Percentiles rank a stretch among this genome's conserved stretches.
Evolutionary conservation across 2,888 invertebrate species (phyloP).

Genomic region (Agrotis ipsilon): DNA sequence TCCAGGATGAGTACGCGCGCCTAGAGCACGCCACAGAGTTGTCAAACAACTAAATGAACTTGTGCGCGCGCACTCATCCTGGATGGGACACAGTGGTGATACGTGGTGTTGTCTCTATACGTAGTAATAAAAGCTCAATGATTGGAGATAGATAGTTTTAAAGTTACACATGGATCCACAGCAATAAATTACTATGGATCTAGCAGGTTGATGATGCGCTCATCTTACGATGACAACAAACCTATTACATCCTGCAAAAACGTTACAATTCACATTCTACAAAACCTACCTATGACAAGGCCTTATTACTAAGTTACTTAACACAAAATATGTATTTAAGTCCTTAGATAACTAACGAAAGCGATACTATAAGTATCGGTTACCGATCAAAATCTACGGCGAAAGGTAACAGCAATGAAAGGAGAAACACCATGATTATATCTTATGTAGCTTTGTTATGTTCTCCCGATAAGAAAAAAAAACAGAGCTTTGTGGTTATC

Average conservation of each 20-base stretch:
- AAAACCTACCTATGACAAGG: conserved; percentile 1
- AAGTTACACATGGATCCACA: background rate
- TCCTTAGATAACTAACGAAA: conserved; percentile 56
- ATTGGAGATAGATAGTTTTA: background rate
- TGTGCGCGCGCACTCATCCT: too few species aligned
- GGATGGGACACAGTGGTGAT: too few species aligned
- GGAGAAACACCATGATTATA: conserved; percentile 53
- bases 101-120: too few species aligned
- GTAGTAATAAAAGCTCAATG: too few species aligned
- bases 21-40: too few species aligned
- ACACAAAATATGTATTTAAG: conserved; percentile 34
- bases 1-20: too few species aligned
- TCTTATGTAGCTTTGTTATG: conserved; percentile 46
- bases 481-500: conserved; percentile 2
- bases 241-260: conserved; percentile 7
- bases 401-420: conserved; percentile 63
- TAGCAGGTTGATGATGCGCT: too few species aligned
- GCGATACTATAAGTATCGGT: conserved; percentile 15
- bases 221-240: background rate
- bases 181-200: too few species aligned
- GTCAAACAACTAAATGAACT: too few species aligned
- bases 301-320: conserved; percentile 35
- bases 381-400: conserved; percentile 56
- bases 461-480: conserved; percentile 27
- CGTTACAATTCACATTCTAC: conserved; percentile 19